These are phyloP conservation scores for Creontiades dilutus DNA, from an alignment of 2,888 invertebrate species.

Conservation along the genomic window DNA sequence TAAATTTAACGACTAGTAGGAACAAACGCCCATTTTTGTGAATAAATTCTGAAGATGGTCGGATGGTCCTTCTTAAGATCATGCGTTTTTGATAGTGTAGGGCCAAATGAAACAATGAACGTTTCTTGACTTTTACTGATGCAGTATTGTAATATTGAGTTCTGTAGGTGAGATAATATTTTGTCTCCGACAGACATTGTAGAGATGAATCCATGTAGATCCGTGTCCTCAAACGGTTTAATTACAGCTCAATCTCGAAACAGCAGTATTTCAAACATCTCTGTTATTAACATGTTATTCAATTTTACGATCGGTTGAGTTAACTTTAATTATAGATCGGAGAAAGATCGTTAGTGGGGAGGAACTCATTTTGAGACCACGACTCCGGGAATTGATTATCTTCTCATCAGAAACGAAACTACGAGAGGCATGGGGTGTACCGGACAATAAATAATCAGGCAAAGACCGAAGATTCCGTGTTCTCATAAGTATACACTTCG, in stretches of 20 bases:
- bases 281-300: conserved; percentile 68
- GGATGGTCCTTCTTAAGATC: too few relatives aligned
- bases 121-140: too few relatives aligned
- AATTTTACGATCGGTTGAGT: conserved; percentile 67
- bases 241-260: conserved; percentile 45
- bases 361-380: conserved; percentile 55
- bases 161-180: neutral
- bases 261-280: conserved; percentile 54
- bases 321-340: conserved; percentile 66
- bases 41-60: too few relatives aligned
- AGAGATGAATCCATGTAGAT: neutral
- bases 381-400: conserved; percentile 61
- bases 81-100: too few relatives aligned
- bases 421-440: conserved; percentile 30
- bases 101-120: too few relatives aligned
- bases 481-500: conserved; percentile 53
- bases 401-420: conserved; percentile 59
- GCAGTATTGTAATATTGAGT: too few relatives aligned
- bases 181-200: neutral
- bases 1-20: too few relatives aligned
- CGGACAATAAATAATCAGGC: conserved; percentile 54
- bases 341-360: conserved; percentile 60
- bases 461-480: conserved; percentile 30
- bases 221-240: conserved; percentile 43
- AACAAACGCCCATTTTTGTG: too few relatives aligned